Evolutionary conservation across 2,113 vertebrate species (phyloP).

Genomic region (Istiophorus platypterus): DNA sequence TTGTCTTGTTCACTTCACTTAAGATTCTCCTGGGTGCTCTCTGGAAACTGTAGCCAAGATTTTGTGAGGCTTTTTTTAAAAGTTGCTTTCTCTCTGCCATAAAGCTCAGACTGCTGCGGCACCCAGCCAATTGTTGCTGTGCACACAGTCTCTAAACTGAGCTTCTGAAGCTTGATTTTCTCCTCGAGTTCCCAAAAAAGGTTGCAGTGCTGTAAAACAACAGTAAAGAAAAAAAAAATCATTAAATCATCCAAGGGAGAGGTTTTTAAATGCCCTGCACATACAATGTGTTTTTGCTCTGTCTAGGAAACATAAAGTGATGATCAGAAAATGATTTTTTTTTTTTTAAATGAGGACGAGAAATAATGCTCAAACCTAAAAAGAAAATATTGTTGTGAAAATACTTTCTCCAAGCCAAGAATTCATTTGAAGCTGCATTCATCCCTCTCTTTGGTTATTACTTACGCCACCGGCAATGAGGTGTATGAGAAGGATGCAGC

Average conservation of each 20-base stretch:
- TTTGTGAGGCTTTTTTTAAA: too few relatives aligned
- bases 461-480: slow-evolving; percentile 20
- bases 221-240: too few relatives aligned
- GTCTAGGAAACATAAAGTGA: background rate
- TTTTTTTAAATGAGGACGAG: background rate
- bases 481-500: background rate
- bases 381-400: background rate
- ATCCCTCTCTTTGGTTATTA: slow-evolving; percentile 26
- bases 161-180: background rate
- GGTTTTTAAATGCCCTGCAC: background rate
- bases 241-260: background rate
- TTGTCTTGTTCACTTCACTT: too few relatives aligned
- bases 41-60: too few relatives aligned
- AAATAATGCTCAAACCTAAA: background rate
- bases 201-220: too few relatives aligned
- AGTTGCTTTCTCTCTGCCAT: background rate
- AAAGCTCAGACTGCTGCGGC: background rate
- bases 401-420: background rate
- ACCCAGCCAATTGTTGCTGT: background rate
- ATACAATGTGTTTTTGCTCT: background rate
- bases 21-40: too few relatives aligned
- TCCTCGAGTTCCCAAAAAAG: background rate
- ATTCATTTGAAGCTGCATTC: slow-evolving; percentile 6
- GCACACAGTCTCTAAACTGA: background rate
- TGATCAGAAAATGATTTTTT: too few relatives aligned